A percentile compares a stretch with the other conserved stretches of the same genome.
Evolutionary conservation across 2,888 invertebrate genomes (phyloP).

Genomic region (Pheosia gnoma): DNA sequence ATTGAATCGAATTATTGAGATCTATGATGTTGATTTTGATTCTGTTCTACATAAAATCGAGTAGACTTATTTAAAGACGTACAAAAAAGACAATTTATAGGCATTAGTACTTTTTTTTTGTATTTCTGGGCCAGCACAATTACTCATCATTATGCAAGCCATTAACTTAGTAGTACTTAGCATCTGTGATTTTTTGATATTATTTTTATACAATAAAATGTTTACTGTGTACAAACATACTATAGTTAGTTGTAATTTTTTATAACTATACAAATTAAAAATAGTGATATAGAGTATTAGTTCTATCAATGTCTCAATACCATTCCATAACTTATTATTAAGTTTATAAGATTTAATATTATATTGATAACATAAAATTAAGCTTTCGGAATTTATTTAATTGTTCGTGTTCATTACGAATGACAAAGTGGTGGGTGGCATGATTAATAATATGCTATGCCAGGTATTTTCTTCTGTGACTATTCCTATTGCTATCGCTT

Average conservation of each 20-base stretch:
- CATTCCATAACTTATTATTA: not conserved
- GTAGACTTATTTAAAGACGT: too few relatives aligned
- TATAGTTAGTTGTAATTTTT: conserved; percentile 32
- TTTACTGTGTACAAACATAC: conserved; percentile 23
- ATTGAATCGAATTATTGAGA: conserved; percentile 12
- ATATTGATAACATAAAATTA: not conserved
- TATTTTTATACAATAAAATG: conserved; percentile 24
- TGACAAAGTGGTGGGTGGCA: too few relatives aligned
- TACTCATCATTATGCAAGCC: too few relatives aligned
- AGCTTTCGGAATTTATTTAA: not conserved
- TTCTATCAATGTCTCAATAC: not conserved
- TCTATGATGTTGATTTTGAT: not conserved
- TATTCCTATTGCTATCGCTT: too few relatives aligned
- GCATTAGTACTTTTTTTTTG: too few relatives aligned
- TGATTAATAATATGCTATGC: too few relatives aligned
- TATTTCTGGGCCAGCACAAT: too few relatives aligned
- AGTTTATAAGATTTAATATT: not conserved
- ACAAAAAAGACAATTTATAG: too few relatives aligned
- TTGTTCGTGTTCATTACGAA: not conserved
- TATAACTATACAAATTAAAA: conserved; percentile 9
- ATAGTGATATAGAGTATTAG: too few relatives aligned
- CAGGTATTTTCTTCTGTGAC: too few relatives aligned
- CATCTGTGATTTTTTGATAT: conserved; percentile 48
- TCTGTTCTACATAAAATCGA: not conserved
- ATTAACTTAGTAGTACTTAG: conserved; percentile 14